phyloP scores from a whole-genome alignment of 2,888 invertebrate species.

The Boloria euphrosyne region DNA sequence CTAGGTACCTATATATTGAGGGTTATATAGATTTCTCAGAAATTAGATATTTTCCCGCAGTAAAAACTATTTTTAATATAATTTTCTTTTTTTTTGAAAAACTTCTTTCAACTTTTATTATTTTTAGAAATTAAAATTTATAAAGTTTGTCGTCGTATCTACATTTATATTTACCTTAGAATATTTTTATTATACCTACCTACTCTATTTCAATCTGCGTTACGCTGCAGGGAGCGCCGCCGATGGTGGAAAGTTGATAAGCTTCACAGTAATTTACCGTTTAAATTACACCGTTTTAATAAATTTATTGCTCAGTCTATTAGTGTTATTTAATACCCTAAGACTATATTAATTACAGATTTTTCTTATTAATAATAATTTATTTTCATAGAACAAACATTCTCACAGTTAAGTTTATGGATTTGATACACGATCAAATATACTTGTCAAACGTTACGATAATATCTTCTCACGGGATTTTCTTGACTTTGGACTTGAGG shows the following conservation, averaged over 20 bases:
- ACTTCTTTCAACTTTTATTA: neutral
- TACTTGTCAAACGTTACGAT: neutral
- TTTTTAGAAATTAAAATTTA: neutral
- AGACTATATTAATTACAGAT: slow-evolving; percentile 19
- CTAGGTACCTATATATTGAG: too few relatives aligned
- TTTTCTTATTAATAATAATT: slow-evolving; percentile 19
- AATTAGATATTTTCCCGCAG: too few relatives aligned
- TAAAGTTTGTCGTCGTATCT: neutral
- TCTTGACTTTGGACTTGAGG: too few relatives aligned
- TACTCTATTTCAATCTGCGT: slow-evolving; percentile 68
- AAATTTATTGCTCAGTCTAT: slow-evolving; percentile 38
- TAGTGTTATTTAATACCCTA: slow-evolving; percentile 33
- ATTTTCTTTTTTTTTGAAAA: neutral
- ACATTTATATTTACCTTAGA: slow-evolving; percentile 45
- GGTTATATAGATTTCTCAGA: too few relatives aligned
- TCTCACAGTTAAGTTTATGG: slow-evolving; percentile 6
- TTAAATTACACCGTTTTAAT: slow-evolving; percentile 30
- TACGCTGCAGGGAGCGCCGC: slow-evolving; percentile 61
- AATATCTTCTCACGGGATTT: too few relatives aligned
- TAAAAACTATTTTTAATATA: too few relatives aligned
- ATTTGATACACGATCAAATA: neutral
- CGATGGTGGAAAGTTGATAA: slow-evolving; percentile 62
- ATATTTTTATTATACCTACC: slow-evolving; percentile 44
- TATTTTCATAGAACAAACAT: slow-evolving; percentile 5
- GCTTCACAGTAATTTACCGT: slow-evolving; percentile 27